phyloP scores from a whole-genome alignment of 2,113 vertebrate genomes.

The Strix aluco region DNA sequence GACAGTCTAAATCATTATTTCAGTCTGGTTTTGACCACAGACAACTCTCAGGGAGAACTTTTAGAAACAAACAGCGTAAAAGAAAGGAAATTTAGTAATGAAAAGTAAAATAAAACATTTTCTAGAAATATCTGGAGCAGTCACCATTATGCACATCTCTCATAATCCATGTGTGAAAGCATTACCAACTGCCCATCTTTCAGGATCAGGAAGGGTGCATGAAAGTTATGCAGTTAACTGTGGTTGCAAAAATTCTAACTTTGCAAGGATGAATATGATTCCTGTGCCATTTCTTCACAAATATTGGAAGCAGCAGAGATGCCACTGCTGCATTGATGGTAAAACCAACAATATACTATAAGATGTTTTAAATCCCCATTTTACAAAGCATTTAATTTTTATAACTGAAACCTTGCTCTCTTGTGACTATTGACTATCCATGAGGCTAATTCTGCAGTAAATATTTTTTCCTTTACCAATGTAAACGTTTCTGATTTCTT shows the following conservation, averaged over 20 bases:
- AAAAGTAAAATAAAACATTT: not conserved
- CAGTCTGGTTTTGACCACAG: not conserved
- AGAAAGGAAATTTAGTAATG: not conserved
- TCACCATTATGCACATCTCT: not conserved
- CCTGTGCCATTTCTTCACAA: not conserved
- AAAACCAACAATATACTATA: not conserved
- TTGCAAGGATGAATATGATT: not conserved
- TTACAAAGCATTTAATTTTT: constrained; percentile 37
- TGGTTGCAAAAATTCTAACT: not conserved
- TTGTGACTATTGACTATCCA: constrained; percentile 39
- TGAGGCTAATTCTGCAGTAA: constrained; percentile 54
- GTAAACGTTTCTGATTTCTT: constrained; percentile 63
- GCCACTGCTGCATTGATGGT: not conserved
- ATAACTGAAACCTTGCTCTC: constrained; percentile 33
- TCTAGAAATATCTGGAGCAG: not conserved
- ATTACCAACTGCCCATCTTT: not conserved
- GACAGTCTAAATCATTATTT: not conserved
- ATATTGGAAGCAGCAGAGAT: not conserved
- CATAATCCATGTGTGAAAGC: not conserved
- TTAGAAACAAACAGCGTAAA: not conserved
- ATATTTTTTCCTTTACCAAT: constrained; percentile 59
- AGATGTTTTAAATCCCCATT: not conserved
- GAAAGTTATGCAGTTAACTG: not conserved
- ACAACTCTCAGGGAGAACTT: not conserved
- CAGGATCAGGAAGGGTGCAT: not conserved